Evolutionary conservation across 2,113 vertebrate genomes (phyloP).

Genomic region (Podilymbus podiceps): DNA sequence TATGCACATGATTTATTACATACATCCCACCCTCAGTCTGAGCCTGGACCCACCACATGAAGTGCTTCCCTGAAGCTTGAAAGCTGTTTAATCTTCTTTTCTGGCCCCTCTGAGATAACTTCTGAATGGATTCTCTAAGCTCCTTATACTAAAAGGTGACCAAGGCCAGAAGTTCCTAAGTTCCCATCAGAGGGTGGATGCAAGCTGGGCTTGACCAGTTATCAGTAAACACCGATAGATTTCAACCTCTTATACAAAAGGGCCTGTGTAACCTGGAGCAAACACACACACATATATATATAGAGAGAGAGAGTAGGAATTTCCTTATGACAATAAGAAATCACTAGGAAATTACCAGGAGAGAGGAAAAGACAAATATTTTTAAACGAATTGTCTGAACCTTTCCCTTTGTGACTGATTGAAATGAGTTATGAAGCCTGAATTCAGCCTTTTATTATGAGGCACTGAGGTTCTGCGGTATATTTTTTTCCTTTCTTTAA

Average conservation of each 20-base stretch:
- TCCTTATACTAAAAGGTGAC: conserved; percentile 4
- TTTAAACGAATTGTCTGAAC: not conserved
- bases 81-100: conserved; percentile 32
- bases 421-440: conserved; percentile 3
- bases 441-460: conserved; percentile 38
- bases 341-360: not conserved
- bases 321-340: conserved; percentile 12
- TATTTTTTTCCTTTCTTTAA: conserved; percentile 29
- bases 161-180: not conserved
- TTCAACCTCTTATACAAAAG: not conserved
- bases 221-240: not conserved
- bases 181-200: not conserved
- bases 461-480: not conserved
- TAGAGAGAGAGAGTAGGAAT: not conserved
- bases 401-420: conserved; percentile 4
- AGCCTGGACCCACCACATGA: not conserved
- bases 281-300: not conserved
- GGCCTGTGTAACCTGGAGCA: not conserved
- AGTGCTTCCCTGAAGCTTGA: not conserved
- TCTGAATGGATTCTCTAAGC: conserved; percentile 3
- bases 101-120: conserved; percentile 28
- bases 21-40: not conserved
- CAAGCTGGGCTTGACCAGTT: not conserved
- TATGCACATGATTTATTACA: not conserved
- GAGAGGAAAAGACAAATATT: not conserved